Base-by-base conservation (phyloP, 2,888 invertebrate genomes). In the Noctua janthe region DNA sequence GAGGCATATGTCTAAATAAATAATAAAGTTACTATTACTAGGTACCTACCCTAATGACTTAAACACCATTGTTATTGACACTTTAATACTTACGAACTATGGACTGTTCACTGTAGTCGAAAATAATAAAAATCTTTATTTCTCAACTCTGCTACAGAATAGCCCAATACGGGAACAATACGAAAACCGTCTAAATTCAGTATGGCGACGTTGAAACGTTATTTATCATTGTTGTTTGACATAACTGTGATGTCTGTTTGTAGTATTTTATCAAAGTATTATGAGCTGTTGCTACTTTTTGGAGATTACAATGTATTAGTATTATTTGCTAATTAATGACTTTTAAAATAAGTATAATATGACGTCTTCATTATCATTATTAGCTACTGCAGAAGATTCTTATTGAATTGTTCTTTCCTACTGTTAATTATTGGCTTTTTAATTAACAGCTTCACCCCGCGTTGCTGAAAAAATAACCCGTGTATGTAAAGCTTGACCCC, bases 121-220 rank as follows among this genome's bases (percentile, higher is more conserved):
- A 13, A 47, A 13, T 47, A 47, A n/a, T n/a, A n/a, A n/a, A 59
- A 59, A 59, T 59, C 11, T 59, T 23, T n/a, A 56, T n/a, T 59
- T n/a, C 5, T 15, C n/a, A 43, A n/a, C 2, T 17, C 8, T 23
- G 11, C 64, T 47, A n/a, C 54, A 83, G 89, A 89, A 89, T 89
- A 74, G 17, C 79, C 80, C 88, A 82, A 23, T 67, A 76, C 76
- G 62, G 71, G 29, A 86, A 89, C 85, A 85, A 84, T 85, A 85
- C 79, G 67, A 79, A 81, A 88, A 82, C 64, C 76, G 69, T 80
- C 79, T 80, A 85, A 87, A 84, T 75, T 84, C 82, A 79, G 74
- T 62, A 73, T 62, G 82, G 62, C 79, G 80, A 43, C 84, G 76
- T 29, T 62, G 67, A 29, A 72, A 77, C 70, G 11, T 71, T 66